Evolutionary conservation across 2,113 vertebrate species (phyloP), one percentile per base, ranked within the genome.

Genomic region (Mus musculus): DNA sequence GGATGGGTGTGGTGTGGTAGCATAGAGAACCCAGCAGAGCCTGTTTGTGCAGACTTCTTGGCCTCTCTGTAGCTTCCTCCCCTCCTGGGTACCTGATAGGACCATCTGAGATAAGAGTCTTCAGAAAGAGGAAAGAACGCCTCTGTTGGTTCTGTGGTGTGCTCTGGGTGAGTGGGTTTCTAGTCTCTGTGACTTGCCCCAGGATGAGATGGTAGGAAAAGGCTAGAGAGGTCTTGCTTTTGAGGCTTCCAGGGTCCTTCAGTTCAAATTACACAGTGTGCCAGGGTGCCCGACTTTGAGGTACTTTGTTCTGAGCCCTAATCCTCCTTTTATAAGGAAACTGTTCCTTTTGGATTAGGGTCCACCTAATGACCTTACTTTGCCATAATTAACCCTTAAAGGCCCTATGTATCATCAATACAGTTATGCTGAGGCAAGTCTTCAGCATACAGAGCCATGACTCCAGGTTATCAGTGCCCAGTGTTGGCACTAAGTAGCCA

Each of bases 401-500:
- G 56, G 16, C 19, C 75, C 59, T 22, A 0, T 75, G 28, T 90
- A 65, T 30, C 39, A 65, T 30, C 39, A 46, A 6, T 63, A 26
- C 11, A 42, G 24, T 63, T 24, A 14, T 26, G 7, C 0, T 36
- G 14, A 36, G 10, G 17, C 63, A 33, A 65, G 13, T 24, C 39
- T 86, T 61, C 42, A 96, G 6, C 20, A 16, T 36, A 2, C 17
- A 75, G 33, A 28, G 9, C 7, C 39, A 5, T 8, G 8, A 11
- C 46, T 84, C 76, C 24, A 5, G 36, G 36, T 4, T 9, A 14
- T 36, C 56, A n/a, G 65, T 63, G 12, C 49, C 39, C 75, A 30
- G 75, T 3, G 7, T 13, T 42, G 3, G 3, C 46, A 19, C 49
- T 9, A 7, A 11, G 24, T 26, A 16, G 26, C 26, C 1, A 5